phyloP scores from a whole-genome alignment of 1,140 invertebrate species.

The Ruditapes philippinarum region DNA sequence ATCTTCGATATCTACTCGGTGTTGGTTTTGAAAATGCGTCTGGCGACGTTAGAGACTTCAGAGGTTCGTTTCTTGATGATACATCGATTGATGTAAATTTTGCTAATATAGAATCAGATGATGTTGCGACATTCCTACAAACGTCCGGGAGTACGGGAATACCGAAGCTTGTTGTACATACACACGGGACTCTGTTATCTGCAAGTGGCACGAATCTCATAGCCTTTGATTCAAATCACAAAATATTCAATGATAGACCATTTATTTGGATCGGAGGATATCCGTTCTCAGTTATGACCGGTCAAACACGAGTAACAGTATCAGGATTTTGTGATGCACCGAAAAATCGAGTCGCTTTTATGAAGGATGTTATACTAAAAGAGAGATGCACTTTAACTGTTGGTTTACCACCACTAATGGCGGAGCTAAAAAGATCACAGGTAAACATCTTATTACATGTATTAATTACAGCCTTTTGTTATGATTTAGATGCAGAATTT shows the following conservation, averaged over 20 bases:
- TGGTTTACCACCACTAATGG: neutral
- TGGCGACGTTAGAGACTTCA: neutral
- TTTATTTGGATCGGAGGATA: conserved; percentile 41
- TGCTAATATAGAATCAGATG: neutral
- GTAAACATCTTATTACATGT: neutral
- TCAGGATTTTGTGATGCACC: conserved; percentile 17
- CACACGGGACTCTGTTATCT: neutral
- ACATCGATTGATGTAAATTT: neutral
- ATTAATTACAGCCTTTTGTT: too few species aligned
- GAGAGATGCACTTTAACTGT: neutral
- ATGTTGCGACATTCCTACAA: neutral
- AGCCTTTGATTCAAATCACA: neutral
- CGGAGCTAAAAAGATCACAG: neutral
- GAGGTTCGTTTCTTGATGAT: neutral
- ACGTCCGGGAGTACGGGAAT: conserved; percentile 45
- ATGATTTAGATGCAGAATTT: too few species aligned
- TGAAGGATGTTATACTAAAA: neutral
- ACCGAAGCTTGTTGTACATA: conserved; percentile 22
- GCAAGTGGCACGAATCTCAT: neutral
- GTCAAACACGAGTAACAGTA: neutral
- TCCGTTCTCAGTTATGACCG: conserved; percentile 24
- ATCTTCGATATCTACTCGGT: neutral
- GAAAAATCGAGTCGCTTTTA: neutral
- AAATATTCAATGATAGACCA: conserved; percentile 8
- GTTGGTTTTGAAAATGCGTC: neutral